Conservation (phyloP, 2,113 vertebrate genomes). For the Leptodactylus fuscus region DNA sequence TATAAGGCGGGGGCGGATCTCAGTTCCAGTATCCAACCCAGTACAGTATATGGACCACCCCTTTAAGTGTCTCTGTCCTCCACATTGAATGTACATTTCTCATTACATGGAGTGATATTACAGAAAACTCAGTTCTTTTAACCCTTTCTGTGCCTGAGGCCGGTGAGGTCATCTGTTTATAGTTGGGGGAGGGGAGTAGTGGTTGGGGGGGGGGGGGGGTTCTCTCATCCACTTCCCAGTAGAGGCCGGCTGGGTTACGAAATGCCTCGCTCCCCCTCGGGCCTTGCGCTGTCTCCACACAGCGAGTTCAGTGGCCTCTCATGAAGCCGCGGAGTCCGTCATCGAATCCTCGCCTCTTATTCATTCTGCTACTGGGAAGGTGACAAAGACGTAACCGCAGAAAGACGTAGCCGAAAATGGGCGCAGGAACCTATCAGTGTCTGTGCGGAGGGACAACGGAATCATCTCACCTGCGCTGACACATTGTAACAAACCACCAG, state of each 20-base stretch:
- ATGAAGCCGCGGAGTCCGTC: not conserved
- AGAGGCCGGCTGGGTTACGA: not conserved
- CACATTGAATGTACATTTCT: no score
- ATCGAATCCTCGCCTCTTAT: constrained; percentile 16
- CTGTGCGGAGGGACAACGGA: not conserved
- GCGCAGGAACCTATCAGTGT: no score
- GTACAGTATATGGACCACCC: no score
- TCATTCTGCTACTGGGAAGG: constrained; percentile 39
- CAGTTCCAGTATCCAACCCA: no score
- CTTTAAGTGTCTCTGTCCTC: no score
- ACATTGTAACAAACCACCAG: not conserved
- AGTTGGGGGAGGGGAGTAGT: no score
- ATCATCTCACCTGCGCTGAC: not conserved
- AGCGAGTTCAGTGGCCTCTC: constrained; percentile 31
- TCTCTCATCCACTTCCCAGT: not conserved
- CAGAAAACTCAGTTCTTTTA: not conserved
- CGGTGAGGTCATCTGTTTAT: not conserved
- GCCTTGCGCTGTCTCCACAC: not conserved
- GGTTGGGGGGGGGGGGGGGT: not conserved
- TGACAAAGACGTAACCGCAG: constrained; percentile 7
- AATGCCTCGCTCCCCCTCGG: constrained; percentile 4
- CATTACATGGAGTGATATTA: no score
- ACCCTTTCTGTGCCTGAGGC: not conserved
- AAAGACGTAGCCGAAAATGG: not conserved
- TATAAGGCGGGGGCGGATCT: no score